These are phyloP conservation scores for Plectropomus leopardus DNA, from an alignment of 2,113 vertebrate species.

Conservation along the genomic window DNA sequence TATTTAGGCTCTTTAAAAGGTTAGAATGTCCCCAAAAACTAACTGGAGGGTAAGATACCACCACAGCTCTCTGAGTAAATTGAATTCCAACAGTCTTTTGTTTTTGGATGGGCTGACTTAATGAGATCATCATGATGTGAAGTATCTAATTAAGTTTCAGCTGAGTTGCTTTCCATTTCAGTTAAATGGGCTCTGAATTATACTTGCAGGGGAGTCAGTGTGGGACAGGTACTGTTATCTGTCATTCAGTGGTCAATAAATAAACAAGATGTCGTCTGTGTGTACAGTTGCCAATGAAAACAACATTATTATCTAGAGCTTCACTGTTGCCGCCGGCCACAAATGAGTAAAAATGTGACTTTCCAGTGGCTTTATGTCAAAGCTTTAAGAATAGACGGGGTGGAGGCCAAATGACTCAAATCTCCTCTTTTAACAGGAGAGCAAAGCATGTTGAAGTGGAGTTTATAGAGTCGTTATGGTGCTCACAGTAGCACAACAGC, in stretches of 20 bases:
- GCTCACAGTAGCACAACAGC: slow-evolving; percentile 60
- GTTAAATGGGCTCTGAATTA: neutral
- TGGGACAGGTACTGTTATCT: neutral
- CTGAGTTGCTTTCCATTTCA: slow-evolving; percentile 3
- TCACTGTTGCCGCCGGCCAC: neutral
- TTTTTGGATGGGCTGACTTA: neutral
- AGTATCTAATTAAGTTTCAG: neutral
- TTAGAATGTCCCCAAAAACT: neutral
- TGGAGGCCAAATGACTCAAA: slow-evolving; percentile 8
- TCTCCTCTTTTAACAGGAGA: neutral
- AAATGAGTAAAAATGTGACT: slow-evolving; percentile 22
- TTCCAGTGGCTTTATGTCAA: slow-evolving; percentile 4
- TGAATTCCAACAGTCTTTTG: neutral
- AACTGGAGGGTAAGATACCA: neutral
- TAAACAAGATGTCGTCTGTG: neutral
- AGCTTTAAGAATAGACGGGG: neutral
- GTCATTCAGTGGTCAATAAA: neutral
- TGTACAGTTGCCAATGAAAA: slow-evolving; percentile 2
- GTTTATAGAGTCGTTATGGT: slow-evolving; percentile 52
- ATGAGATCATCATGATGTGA: slow-evolving; percentile 5
- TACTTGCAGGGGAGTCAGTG: neutral
- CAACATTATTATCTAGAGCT: slow-evolving; percentile 9
- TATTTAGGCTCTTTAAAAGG: neutral
- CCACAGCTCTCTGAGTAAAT: neutral
- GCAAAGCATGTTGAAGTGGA: slow-evolving; percentile 1